phyloP scores from a whole-genome alignment of 2,888 invertebrate species.

The Chaitophorus viminalis region DNA sequence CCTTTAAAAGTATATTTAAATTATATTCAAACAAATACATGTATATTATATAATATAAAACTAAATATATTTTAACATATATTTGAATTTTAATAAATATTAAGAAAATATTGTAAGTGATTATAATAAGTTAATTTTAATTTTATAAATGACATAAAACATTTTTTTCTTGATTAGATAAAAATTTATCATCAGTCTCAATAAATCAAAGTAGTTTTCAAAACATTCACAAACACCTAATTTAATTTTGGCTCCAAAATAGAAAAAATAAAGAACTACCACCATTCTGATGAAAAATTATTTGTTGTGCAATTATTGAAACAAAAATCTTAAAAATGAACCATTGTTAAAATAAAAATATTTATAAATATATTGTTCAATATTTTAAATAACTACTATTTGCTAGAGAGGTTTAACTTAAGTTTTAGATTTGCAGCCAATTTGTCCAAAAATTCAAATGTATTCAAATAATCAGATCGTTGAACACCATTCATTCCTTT shows the following conservation, averaged over 20 bases:
- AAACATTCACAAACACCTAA: constrained; percentile 28
- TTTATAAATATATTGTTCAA: background rate
- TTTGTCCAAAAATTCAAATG: constrained; percentile 96
- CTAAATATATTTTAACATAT: background rate
- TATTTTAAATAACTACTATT: constrained; percentile 44
- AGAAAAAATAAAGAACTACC: constrained; percentile 20
- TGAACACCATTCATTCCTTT: constrained; percentile 84
- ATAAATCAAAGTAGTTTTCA: constrained; percentile 23
- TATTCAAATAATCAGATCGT: constrained; percentile 91
- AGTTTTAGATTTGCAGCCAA: constrained; percentile 87
- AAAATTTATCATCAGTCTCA: constrained; percentile 43
- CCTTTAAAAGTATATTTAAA: no score
- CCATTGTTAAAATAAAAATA: constrained; percentile 55
- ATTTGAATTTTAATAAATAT: background rate
- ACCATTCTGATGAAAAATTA: constrained; percentile 26
- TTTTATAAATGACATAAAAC: background rate
- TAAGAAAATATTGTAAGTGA: background rate
- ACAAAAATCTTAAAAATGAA: constrained; percentile 38
- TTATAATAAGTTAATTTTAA: background rate
- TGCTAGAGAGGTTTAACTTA: constrained; percentile 68
- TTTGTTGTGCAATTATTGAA: constrained; percentile 13
- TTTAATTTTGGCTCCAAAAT: background rate
- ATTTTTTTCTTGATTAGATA: constrained; percentile 13
- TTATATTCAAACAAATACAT: no score
- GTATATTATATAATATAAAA: background rate